Conservation (phyloP, 1,140 invertebrate species). For the Atta colombica region DNA sequence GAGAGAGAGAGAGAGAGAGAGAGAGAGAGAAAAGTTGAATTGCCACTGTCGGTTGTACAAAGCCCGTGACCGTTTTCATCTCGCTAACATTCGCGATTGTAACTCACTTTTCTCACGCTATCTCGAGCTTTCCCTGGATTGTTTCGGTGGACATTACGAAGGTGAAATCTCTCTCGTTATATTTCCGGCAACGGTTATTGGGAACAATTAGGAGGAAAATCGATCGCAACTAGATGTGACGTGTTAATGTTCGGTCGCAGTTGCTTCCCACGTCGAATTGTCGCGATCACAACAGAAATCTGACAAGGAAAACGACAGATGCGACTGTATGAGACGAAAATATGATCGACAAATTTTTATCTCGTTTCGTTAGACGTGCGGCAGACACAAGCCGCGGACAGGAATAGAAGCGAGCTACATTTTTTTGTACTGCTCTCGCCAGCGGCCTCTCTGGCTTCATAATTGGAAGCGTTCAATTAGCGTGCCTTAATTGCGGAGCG, state of each 20-base stretch:
- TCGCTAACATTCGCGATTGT: conserved; percentile 31
- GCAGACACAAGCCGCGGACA: conserved; percentile 8
- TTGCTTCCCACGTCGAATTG: conserved; percentile 14
- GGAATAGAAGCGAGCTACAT: conserved; percentile 22
- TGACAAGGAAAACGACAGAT: background rate
- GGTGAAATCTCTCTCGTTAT: conserved; percentile 46
- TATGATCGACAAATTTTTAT: conserved; percentile 53
- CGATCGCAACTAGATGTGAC: conserved; percentile 44
- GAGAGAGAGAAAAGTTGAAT: background rate
- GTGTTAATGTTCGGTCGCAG: conserved; percentile 30
- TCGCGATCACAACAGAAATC: conserved; percentile 15
- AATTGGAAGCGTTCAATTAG: conserved; percentile 83
- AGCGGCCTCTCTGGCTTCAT: conserved; percentile 68
- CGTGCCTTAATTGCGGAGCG: conserved; percentile 79
- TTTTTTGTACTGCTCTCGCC: background rate
- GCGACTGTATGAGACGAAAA: conserved; percentile 27
- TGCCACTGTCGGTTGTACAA: conserved; percentile 23
- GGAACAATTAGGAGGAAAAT: conserved; percentile 50
- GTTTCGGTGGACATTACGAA: conserved; percentile 37
- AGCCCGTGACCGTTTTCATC: conserved; percentile 37
- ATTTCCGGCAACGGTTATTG: conserved; percentile 39
- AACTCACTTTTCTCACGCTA: conserved; percentile 56
- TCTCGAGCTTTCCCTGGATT: conserved; percentile 33
- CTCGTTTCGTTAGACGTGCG: conserved; percentile 37
- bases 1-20: background rate